A percentile compares a stretch with the other conserved stretches of the same genome.
phyloP scores from a whole-genome alignment of 2,888 invertebrate species.

The Tenodera sinensis region DNA sequence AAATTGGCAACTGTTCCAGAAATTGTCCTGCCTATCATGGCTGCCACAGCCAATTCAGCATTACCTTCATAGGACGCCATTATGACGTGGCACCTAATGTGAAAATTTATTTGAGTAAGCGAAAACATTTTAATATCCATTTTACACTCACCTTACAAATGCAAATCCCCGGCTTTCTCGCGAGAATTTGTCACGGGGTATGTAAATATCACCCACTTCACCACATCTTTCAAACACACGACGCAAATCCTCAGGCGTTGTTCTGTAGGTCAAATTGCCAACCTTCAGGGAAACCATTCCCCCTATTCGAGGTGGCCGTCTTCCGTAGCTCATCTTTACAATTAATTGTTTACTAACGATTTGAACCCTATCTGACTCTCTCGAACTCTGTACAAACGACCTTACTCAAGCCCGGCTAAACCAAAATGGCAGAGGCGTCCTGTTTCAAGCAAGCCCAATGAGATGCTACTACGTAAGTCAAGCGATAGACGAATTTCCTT shows the following conservation, averaged over 20 bases:
- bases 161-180: slow-evolving; percentile 97
- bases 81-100: neutral
- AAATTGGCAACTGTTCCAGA: neutral
- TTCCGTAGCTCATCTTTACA: slow-evolving; percentile 75
- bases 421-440: slow-evolving; percentile 16
- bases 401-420: neutral
- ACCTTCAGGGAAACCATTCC: slow-evolving; percentile 97
- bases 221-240: slow-evolving; percentile 95
- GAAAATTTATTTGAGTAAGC: neutral
- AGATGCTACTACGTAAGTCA: neutral
- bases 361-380: neutral
- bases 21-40: neutral
- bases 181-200: slow-evolving; percentile 94
- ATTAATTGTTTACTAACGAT: neutral
- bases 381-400: neutral
- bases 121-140: no score
- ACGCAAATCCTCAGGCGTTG: slow-evolving; percentile 93
- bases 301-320: slow-evolving; percentile 89
- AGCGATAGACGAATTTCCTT: neutral
- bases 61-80: neutral
- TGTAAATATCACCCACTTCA: slow-evolving; percentile 98
- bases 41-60: neutral
- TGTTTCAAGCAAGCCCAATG: neutral
- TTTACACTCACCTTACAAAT: slow-evolving; percentile 80
- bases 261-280: slow-evolving; percentile 96